Evolutionary conservation across 2,888 invertebrate genomes (phyloP), one percentile per base, ranked within the genome.

Genomic region (Deladenus siricidicola): DNA sequence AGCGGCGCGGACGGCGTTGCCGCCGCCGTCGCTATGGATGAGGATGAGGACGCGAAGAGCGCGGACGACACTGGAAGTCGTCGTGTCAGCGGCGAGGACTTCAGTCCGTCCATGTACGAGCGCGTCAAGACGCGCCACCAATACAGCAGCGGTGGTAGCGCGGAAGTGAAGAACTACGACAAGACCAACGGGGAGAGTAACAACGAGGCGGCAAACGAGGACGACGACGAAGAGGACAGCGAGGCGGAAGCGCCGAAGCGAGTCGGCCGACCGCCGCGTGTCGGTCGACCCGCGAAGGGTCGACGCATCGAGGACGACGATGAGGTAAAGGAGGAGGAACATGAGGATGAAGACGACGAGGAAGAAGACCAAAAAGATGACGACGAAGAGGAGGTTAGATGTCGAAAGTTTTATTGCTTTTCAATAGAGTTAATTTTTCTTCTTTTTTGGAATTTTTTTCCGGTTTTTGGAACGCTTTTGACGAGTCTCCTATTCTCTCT

Each of bases 51-150:
- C n/a, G 39, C 14, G 39, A 14, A 34, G 14, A 34, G 14, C 14
- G 39, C 8, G 14, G 39, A 14, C 39, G 30, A 28, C 19, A 34
- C 8, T 23, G 53, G 21, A 26, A 29, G 21, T 50, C 23, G 26
- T 1, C 14, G 19, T 4, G 52, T 10, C 24, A 17, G 21, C 21
- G 39, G 34, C n/a, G n/a, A 39, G 23, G 10, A 53, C 10, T 30
- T 30, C n/a, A 39, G 30, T 39, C 53, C 39, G 8, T 30, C 57
- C n/a, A 53, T 63, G 42, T 62, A 61, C 49, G 63, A 63, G 24
- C 26, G 61, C 4, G 50, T 63, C 26, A 63, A 63, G 42, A 47
- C 53, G 29, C 51, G 63, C 14, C 58, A 53, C 34, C 58, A 58
- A 58, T 23, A 23, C 50, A 19, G n/a, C 50, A 19, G 19, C 19